Percentiles rank a stretch among this genome's conserved stretches.
These are phyloP conservation scores for Enteromius anoplus DNA, from an alignment of 2,797 vertebrate species.

Conservation along the genomic window DNA sequence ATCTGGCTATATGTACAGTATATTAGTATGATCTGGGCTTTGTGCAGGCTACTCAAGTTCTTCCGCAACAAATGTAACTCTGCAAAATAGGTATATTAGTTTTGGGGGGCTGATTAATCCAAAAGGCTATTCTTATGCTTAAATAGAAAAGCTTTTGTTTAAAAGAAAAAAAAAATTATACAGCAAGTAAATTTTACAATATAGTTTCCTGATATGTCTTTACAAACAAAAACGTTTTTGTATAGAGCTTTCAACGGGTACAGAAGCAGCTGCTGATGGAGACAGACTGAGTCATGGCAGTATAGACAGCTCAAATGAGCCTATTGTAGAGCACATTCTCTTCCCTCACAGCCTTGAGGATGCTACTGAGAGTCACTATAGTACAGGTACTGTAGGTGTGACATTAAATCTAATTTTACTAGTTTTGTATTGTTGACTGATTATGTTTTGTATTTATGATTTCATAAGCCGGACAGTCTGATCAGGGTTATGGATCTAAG, in stretches of 20 bases:
- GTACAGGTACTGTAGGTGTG: conserved; percentile 79
- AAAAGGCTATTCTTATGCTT: not conserved
- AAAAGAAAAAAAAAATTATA: no score
- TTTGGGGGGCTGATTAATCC: not conserved
- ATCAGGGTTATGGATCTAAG: conserved; percentile 91
- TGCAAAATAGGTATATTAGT: not conserved
- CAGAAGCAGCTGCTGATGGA: conserved; percentile 75
- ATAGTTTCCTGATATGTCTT: no score
- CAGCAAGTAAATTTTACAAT: no score
- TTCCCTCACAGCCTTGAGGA: conserved; percentile 82
- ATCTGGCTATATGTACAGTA: no score
- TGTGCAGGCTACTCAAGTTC: no score
- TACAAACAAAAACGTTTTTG: not conserved
- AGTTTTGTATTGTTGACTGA: not conserved
- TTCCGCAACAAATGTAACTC: no score
- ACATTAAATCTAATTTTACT: not conserved
- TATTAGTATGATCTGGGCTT: no score
- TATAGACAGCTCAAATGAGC: conserved; percentile 87
- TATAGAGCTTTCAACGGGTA: conserved; percentile 60
- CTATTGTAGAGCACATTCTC: conserved; percentile 80
- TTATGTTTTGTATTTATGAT: conserved; percentile 14
- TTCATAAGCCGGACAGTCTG: conserved; percentile 82
- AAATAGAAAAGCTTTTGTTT: not conserved
- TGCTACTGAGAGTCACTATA: conserved; percentile 80
- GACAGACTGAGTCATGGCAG: conserved; percentile 89